Conservation (phyloP, 1,140 invertebrate genomes). For the Sipha flava region DNA sequence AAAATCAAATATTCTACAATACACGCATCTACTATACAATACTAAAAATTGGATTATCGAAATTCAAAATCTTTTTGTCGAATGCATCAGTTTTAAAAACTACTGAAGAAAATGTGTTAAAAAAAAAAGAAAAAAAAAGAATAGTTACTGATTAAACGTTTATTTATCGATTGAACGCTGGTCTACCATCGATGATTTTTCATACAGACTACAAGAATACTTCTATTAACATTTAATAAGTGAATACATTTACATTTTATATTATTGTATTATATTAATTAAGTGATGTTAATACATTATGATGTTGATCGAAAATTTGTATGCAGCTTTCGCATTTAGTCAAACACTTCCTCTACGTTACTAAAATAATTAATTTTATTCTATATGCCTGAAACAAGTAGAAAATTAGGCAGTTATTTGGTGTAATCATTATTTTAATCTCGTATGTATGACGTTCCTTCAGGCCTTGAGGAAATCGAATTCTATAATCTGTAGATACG, state of each 20-base stretch:
- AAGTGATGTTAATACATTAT: background rate
- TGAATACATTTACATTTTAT: background rate
- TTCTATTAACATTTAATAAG: too few species aligned
- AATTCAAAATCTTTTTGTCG: too few species aligned
- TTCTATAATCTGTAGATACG: background rate
- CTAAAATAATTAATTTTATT: background rate
- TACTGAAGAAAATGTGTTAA: too few species aligned
- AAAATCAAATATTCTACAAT: too few species aligned
- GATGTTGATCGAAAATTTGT: background rate
- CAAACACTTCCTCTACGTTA: constrained; percentile 3
- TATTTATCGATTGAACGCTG: too few species aligned
- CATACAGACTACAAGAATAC: too few species aligned
- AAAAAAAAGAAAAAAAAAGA: too few species aligned
- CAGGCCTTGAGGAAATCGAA: background rate
- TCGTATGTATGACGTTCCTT: background rate
- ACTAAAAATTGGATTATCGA: too few species aligned
- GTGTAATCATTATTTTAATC: background rate
- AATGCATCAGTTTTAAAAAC: too few species aligned
- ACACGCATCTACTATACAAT: too few species aligned
- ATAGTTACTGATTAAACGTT: too few species aligned
- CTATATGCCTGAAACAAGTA: background rate
- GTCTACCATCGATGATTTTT: too few species aligned
- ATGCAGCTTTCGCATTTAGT: background rate
- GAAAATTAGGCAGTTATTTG: background rate
- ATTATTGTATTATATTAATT: background rate